phyloP scores from a whole-genome alignment of 2,113 vertebrate genomes.

The Empidonax traillii region DNA sequence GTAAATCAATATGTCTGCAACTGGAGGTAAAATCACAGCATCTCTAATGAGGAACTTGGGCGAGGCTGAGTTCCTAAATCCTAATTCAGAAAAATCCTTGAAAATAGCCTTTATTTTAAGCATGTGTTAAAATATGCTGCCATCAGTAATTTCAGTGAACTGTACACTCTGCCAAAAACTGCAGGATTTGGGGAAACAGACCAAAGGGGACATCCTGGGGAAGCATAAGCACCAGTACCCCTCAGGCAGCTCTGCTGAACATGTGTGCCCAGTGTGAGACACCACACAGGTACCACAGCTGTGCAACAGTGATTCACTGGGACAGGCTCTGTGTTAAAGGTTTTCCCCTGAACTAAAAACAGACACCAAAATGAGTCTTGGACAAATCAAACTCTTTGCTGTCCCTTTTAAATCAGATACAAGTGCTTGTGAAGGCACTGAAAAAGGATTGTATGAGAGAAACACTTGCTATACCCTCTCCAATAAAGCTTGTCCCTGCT shows the following conservation, averaged over 20 bases:
- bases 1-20: conserved; percentile 18
- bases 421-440: neutral
- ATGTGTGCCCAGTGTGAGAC: fast-evolving
- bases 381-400: neutral
- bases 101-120: neutral
- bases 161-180: fast-evolving
- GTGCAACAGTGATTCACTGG: too few species aligned
- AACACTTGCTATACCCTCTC: neutral
- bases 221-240: fast-evolving
- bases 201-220: neutral
- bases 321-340: neutral
- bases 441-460: neutral
- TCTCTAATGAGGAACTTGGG: neutral
- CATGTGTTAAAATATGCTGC: neutral
- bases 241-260: neutral
- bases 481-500: neutral
- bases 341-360: neutral
- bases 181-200: neutral
- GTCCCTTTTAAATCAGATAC: neutral
- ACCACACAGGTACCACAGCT: fast-evolving
- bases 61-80: neutral
- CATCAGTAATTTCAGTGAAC: neutral
- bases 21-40: neutral
- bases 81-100: neutral
- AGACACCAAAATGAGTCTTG: neutral